These are phyloP conservation scores for Dipodomys ordii DNA, from an alignment of 2,113 vertebrate species.

Conservation along the genomic window DNA sequence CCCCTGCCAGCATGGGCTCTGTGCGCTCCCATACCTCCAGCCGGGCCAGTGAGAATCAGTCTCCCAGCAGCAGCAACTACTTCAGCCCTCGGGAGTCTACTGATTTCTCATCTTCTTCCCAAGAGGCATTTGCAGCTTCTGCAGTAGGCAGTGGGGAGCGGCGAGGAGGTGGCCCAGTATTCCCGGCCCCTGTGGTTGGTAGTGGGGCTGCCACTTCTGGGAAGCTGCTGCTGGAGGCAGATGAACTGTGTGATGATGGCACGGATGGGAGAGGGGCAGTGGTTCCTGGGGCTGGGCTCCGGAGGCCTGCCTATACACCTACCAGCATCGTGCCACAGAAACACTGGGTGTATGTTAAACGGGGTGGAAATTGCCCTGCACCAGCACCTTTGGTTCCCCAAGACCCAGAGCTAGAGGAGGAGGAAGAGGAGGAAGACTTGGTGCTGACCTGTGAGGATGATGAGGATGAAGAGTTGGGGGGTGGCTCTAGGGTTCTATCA, in stretches of 20 bases:
- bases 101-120: conserved; percentile 79
- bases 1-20: conserved; percentile 71
- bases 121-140: conserved; percentile 79
- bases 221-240: conserved; percentile 87
- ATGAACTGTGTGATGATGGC: conserved; percentile 91
- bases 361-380: conserved; percentile 60
- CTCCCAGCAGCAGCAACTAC: conserved; percentile 95
- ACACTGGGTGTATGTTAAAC: conserved; percentile 94
- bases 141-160: conserved; percentile 70
- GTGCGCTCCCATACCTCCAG: conserved; percentile 79
- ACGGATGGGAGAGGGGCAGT: conserved; percentile 78
- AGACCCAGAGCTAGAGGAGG: conserved; percentile 82
- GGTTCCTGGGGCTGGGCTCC: conserved; percentile 62
- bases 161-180: conserved; percentile 74
- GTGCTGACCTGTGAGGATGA: conserved; percentile 93
- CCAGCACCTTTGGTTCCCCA: conserved; percentile 64
- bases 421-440: conserved; percentile 92
- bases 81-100: conserved; percentile 91
- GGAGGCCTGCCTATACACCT: conserved; percentile 87
- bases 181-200: conserved; percentile 80
- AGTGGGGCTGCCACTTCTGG: conserved; percentile 84
- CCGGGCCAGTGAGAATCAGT: conserved; percentile 92
- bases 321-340: conserved; percentile 93
- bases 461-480: conserved; percentile 84
- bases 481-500: conserved; percentile 43